Percentiles rank a stretch among this genome's conserved stretches.
phyloP scores from a whole-genome alignment of 2,888 invertebrate genomes.

The Siphonodentalium dalli region DNA sequence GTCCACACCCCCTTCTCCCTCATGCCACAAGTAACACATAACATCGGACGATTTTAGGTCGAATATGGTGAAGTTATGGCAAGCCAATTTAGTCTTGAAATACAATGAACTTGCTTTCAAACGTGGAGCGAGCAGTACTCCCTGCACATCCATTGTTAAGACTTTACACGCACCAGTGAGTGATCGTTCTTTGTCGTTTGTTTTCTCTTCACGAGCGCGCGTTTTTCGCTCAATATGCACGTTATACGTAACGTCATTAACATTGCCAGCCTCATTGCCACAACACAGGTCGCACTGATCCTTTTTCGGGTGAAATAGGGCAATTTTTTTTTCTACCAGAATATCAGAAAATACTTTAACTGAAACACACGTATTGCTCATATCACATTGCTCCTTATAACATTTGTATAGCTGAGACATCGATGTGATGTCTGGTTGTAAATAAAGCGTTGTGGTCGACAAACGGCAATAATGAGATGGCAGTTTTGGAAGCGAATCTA shows the following conservation, averaged over 20 bases:
- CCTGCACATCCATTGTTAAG: constrained; percentile 27
- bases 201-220: constrained; percentile 20
- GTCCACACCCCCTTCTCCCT: constrained; percentile 27
- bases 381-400: too few species aligned
- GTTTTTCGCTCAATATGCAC: constrained; percentile 19
- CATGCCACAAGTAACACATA: constrained; percentile 31
- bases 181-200: constrained; percentile 21
- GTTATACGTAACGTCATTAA: constrained; percentile 22
- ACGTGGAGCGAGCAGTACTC: constrained; percentile 27
- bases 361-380: too few species aligned
- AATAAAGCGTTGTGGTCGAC: too few species aligned
- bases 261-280: constrained; percentile 20
- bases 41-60: constrained; percentile 13
- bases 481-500: too few species aligned
- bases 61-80: constrained; percentile 29
- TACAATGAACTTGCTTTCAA: constrained; percentile 29
- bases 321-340: constrained; percentile 15
- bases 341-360: constrained; percentile 9
- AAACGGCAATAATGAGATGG: too few species aligned
- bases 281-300: constrained; percentile 30
- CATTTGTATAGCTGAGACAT: too few species aligned
- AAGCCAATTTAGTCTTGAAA: constrained; percentile 29
- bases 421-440: too few species aligned
- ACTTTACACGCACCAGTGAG: not conserved
- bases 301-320: constrained; percentile 24